Conservation (phyloP, 23 tunicate genomes). For the Halocynthia roretzi region DNA sequence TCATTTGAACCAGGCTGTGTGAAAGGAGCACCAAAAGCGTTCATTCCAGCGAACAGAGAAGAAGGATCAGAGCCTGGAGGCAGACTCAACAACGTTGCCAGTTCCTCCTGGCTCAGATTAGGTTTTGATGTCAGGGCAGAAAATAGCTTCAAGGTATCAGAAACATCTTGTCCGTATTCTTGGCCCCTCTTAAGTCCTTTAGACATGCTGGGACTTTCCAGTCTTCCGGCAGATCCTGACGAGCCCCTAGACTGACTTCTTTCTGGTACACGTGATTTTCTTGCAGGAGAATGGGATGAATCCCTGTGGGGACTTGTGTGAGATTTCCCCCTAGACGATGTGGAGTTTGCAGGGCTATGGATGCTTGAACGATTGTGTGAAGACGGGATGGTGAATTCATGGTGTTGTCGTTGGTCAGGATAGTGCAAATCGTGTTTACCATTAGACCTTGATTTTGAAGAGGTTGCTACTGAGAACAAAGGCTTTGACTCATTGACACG, state of each 20-base stretch:
- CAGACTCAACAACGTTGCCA: constrained; percentile 11
- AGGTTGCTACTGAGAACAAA: neutral
- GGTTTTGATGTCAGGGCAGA: constrained; percentile 23
- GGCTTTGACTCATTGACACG: neutral
- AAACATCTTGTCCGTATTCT: neutral
- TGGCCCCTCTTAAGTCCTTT: neutral
- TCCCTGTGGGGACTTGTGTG: constrained; percentile 8
- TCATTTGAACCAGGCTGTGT: neutral
- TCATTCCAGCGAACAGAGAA: constrained; percentile 1
- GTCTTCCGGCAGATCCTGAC: neutral
- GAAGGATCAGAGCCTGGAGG: constrained; percentile 4
- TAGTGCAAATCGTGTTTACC: neutral
- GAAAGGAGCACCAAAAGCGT: neutral
- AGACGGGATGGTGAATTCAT: neutral
- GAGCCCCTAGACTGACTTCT: neutral
- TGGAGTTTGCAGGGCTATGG: constrained; percentile 15
- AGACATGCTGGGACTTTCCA: neutral
- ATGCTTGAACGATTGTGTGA: neutral
- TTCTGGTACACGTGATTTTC: constrained; percentile 10
- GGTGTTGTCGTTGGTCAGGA: constrained; percentile 1
- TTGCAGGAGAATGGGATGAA: constrained; percentile 1
- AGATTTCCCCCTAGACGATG: constrained; percentile 7
- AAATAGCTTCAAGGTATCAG: constrained; percentile 19
- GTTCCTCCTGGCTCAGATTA: constrained; percentile 13
- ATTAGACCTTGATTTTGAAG: neutral